phyloP scores from a whole-genome alignment of 1,140 invertebrate species.

The Drosophila lacertosa region DNA sequence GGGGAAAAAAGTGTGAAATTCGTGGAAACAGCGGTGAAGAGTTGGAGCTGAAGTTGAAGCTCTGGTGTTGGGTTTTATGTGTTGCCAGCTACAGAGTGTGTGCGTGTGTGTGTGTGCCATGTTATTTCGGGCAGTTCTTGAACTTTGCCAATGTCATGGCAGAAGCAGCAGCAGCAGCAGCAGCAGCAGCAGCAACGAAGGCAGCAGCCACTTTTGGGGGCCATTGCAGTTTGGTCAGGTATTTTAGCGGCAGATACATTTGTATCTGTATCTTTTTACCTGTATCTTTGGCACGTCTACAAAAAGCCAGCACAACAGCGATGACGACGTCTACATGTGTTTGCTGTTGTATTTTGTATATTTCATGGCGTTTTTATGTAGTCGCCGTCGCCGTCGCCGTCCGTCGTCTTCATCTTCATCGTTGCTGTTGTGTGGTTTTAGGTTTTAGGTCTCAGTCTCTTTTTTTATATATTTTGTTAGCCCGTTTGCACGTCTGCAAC shows the following conservation, averaged over 20 bases:
- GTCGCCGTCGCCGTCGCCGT: slow-evolving; percentile 30
- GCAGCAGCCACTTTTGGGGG: slow-evolving; percentile 45
- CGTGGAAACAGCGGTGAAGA: slow-evolving; percentile 61
- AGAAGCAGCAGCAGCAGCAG: slow-evolving; percentile 5
- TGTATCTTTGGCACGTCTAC: slow-evolving; percentile 76
- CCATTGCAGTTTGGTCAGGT: slow-evolving; percentile 61
- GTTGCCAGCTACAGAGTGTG: slow-evolving; percentile 15
- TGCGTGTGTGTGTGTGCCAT: slow-evolving; percentile 19
- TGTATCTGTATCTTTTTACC: slow-evolving; percentile 77
- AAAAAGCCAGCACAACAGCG: slow-evolving; percentile 32
- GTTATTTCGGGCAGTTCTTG: slow-evolving; percentile 52
- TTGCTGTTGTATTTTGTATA: slow-evolving; percentile 67
- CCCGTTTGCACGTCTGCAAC: slow-evolving; percentile 56
- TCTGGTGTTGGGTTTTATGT: slow-evolving; percentile 13
- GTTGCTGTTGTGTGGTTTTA: slow-evolving; percentile 51
- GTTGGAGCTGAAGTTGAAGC: slow-evolving; percentile 1
- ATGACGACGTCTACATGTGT: slow-evolving; percentile 73
- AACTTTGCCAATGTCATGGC: slow-evolving; percentile 68
- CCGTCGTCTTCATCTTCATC: slow-evolving; percentile 18
- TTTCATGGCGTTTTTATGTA: slow-evolving; percentile 69
- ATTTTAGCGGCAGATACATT: slow-evolving; percentile 63
- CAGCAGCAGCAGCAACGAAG: slow-evolving; percentile 16
- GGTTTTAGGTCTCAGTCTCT: slow-evolving; percentile 52
- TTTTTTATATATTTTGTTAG: background rate
- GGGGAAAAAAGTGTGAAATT: slow-evolving; percentile 65